Percentiles rank a stretch among this genome's conserved stretches.
Conservation (phyloP, 64 coral and sea anemone genomes). For the Trachythela sp. region DNA sequence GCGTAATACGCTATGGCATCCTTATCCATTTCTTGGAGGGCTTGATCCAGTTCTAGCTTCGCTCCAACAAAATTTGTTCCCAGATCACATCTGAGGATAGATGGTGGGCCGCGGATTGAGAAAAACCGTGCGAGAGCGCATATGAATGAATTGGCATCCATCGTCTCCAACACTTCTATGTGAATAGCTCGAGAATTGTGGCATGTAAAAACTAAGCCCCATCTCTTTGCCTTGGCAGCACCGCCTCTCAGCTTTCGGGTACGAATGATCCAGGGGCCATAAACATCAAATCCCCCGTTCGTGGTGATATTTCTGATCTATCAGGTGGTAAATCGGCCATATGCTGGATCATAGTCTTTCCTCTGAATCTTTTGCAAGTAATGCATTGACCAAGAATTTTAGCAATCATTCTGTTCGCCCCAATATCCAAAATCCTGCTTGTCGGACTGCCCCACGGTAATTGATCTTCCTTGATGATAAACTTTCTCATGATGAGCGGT, state of each 20-base stretch:
- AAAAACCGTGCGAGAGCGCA: not conserved
- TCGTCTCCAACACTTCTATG: not conserved
- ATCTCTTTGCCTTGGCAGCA: not conserved
- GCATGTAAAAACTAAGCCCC: not conserved
- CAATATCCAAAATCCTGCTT: no score
- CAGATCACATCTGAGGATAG: not conserved
- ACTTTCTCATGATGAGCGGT: no score
- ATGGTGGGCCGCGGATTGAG: not conserved
- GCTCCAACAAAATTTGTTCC: not conserved
- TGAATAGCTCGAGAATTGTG: not conserved
- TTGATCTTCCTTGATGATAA: no score
- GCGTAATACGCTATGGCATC: no score
- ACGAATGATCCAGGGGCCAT: not conserved
- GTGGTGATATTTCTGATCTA: not conserved
- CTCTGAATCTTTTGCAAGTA: no score
- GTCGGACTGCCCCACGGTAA: no score
- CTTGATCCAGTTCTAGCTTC: not conserved
- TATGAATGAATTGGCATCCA: not conserved
- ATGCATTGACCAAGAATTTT: no score
- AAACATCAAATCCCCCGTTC: constrained; percentile 1
- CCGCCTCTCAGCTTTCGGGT: not conserved
- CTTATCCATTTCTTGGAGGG: not conserved
- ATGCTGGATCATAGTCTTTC: not conserved
- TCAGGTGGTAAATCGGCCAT: not conserved
- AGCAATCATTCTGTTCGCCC: no score